Evolutionary conservation across 2,797 vertebrate genomes (phyloP).

Genomic region (Phoebastria nigripes): DNA sequence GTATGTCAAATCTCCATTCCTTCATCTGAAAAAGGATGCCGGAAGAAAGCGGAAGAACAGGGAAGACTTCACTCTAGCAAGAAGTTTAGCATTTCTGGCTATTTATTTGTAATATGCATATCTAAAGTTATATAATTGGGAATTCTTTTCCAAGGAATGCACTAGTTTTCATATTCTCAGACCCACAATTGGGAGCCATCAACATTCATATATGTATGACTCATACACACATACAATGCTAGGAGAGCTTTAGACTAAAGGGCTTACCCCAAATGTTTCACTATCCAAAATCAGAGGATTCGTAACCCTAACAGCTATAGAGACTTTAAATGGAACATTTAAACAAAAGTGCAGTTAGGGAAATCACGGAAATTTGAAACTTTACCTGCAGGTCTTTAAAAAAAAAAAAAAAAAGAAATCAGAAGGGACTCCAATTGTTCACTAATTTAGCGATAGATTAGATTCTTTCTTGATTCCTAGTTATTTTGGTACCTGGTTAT

Average conservation of each 20-base stretch:
- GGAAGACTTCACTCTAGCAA: neutral
- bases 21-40: neutral
- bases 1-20: neutral
- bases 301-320: neutral
- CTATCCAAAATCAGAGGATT: neutral
- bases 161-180: neutral
- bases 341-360: neutral
- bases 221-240: neutral
- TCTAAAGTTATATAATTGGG: neutral
- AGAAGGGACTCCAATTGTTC: neutral
- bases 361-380: neutral
- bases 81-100: neutral
- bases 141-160: neutral
- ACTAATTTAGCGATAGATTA: neutral
- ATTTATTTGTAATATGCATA: rapidly evolving
- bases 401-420: neutral
- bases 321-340: neutral
- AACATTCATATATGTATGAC: neutral
- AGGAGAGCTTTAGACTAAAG: neutral
- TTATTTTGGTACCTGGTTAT: neutral
- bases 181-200: neutral
- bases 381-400: neutral
- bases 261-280: neutral
- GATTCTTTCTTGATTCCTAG: neutral
- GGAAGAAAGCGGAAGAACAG: neutral